Conservation (phyloP, 2,888 invertebrate species). For the Ptilodon capucinus region DNA sequence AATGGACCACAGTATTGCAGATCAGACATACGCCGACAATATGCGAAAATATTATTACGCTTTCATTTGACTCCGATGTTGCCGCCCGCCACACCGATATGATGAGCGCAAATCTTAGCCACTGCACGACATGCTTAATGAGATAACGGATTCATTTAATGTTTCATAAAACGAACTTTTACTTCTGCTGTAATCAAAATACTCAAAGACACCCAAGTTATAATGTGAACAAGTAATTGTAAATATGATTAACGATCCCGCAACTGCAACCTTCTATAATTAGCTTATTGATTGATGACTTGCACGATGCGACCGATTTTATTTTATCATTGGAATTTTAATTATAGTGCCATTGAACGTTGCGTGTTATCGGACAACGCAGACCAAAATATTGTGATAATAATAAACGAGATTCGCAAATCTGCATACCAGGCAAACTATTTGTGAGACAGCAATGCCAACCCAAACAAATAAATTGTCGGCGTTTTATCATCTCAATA, state of each 20-base stretch:
- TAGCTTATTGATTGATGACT: constrained; percentile 15
- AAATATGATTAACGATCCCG: constrained; percentile 9
- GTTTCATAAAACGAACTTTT: too few relatives aligned
- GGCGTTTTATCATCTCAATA: constrained; percentile 37
- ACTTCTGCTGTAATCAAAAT: too few relatives aligned
- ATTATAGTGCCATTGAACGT: constrained; percentile 8
- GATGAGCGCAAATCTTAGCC: not conserved
- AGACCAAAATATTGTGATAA: constrained; percentile 50
- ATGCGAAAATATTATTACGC: constrained; percentile 57
- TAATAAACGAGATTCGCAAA: constrained; percentile 53
- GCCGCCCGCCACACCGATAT: not conserved
- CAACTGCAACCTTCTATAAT: constrained; percentile 13
- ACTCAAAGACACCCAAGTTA: not conserved
- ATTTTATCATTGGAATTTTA: constrained; percentile 7
- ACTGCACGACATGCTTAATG: not conserved
- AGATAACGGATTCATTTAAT: too few relatives aligned
- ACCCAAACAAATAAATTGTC: constrained; percentile 46
- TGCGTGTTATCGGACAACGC: constrained; percentile 37
- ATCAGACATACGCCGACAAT: constrained; percentile 46
- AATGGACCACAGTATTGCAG: constrained; percentile 59
- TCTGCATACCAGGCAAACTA: constrained; percentile 48
- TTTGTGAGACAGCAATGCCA: constrained; percentile 44
- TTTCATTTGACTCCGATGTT: constrained; percentile 35
- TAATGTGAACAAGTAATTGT: not conserved
- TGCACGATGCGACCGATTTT: constrained; percentile 9